These are phyloP conservation scores for Solenopsis fugax DNA, from an alignment of 1,140 invertebrate species.

Conservation along the genomic window DNA sequence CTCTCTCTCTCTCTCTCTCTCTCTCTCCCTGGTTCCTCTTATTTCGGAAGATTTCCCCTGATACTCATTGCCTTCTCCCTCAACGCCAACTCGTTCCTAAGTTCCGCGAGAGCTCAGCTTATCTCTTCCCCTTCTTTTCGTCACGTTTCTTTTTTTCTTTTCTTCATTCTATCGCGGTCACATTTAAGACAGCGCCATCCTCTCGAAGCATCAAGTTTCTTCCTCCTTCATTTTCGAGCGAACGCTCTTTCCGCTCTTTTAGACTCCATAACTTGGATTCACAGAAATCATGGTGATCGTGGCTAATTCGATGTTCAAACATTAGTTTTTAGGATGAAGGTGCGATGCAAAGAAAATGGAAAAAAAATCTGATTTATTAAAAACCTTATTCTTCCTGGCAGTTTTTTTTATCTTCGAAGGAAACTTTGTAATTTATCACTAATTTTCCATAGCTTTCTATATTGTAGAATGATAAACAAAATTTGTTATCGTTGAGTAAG, in stretches of 20 bases:
- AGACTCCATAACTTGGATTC: background rate
- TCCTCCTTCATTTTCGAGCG: slow-evolving; percentile 8
- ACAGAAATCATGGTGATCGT: slow-evolving; percentile 32
- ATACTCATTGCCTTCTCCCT: slow-evolving; percentile 79
- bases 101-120: slow-evolving; percentile 73
- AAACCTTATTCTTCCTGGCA: background rate
- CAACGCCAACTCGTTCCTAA: slow-evolving; percentile 75
- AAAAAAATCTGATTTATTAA: background rate
- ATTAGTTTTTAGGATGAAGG: slow-evolving; percentile 5
- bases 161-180: slow-evolving; percentile 29
- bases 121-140: slow-evolving; percentile 63
- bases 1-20: slow-evolving; percentile 20
- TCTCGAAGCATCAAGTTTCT: slow-evolving; percentile 53
- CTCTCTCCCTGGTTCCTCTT: slow-evolving; percentile 68
- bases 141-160: background rate
- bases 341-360: background rate
- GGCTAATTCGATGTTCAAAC: slow-evolving; percentile 25
- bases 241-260: slow-evolving; percentile 35
- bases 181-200: slow-evolving; percentile 34
- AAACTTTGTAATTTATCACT: background rate
- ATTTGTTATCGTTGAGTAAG: background rate
- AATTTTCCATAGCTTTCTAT: background rate
- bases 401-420: background rate
- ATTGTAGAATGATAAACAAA: background rate
- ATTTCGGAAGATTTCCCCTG: slow-evolving; percentile 79